Conservation (phyloP, 2,888 invertebrate species). For the Molorchus minor region DNA sequence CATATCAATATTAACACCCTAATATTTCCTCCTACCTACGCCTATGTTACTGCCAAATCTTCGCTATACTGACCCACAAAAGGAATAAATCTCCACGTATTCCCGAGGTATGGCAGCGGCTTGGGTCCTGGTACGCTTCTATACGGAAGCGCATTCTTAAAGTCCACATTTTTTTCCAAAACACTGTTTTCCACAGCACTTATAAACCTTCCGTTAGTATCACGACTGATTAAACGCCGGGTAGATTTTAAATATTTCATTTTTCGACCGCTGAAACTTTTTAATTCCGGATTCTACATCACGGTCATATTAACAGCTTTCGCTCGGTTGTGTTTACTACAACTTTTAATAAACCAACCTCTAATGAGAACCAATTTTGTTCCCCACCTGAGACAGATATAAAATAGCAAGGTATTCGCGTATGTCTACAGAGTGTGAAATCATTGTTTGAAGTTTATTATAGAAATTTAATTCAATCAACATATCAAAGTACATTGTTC, state of each 20-base stretch:
- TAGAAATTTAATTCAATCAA: too few relatives aligned
- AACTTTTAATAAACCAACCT: not conserved
- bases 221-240: constrained; percentile 4
- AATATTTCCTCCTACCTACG: not conserved
- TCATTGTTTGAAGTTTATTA: too few relatives aligned
- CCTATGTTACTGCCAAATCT: not conserved
- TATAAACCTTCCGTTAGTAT: not conserved
- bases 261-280: constrained; percentile 2
- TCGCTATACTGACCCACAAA: constrained; percentile 67
- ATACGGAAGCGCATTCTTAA: constrained; percentile 61
- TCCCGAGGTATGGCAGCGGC: constrained; percentile 69
- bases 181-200: not conserved
- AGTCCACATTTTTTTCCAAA: constrained; percentile 12
- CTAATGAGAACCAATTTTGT: not conserved
- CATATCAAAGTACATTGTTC: too few relatives aligned
- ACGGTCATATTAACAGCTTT: not conserved
- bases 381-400: not conserved
- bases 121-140: constrained; percentile 69
- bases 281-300: not conserved
- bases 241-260: constrained; percentile 12
- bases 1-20: not conserved
- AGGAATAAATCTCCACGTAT: constrained; percentile 71
- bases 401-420: too few relatives aligned
- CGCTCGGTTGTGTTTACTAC: not conserved
- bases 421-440: too few relatives aligned